Evolutionary conservation across 2,888 invertebrate species (phyloP), one percentile per base, ranked within the genome.

Genomic region (Atrina japonica): DNA sequence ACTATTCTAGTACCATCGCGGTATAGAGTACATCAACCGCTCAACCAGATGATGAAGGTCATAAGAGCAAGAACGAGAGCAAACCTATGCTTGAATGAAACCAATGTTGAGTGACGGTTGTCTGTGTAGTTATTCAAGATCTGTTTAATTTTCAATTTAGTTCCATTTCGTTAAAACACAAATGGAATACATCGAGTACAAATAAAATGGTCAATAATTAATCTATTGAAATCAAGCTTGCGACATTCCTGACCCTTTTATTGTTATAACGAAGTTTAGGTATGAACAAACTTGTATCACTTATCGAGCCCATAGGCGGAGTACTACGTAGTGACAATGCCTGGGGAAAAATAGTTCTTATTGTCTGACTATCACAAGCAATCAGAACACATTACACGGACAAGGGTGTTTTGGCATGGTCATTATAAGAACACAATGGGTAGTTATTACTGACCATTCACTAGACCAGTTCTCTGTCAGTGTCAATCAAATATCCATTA

Each of bases 271-370:
- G 71, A 71, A 43, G 66, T 56, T 59, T 59, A 35, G 27, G 56
- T 30, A 56, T 50, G 71, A 63, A 71, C 71, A 66, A 60, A 66
- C 29, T 45, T 47, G 53, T 47, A 49, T 66, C 66, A 50, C 71
- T 40, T 53, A 30, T 66, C 55, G 71, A 71, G 71, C 66, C 71
- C 61, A 47, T 43, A 47, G 71, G 71, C 66, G 71, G 71, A 66
- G 71, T 61, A 71, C 53, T 56, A 61, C 71, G 61, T 35, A 23
- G 43, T 71, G 66, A 52, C 65, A 60, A 40, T 60, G 61, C 66
- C 56, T 41, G 66, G 40, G 61, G 71, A 71, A 71, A 70, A 71
- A 71, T 66, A 66, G 71, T 71, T 56, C 66, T 29, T 61, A 61
- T 71, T 71, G 71, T 71, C 56, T 18, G 35, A 30, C 43, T 55